Conservation (phyloP, 2,113 vertebrate species). For the Blennius ocellaris region DNA sequence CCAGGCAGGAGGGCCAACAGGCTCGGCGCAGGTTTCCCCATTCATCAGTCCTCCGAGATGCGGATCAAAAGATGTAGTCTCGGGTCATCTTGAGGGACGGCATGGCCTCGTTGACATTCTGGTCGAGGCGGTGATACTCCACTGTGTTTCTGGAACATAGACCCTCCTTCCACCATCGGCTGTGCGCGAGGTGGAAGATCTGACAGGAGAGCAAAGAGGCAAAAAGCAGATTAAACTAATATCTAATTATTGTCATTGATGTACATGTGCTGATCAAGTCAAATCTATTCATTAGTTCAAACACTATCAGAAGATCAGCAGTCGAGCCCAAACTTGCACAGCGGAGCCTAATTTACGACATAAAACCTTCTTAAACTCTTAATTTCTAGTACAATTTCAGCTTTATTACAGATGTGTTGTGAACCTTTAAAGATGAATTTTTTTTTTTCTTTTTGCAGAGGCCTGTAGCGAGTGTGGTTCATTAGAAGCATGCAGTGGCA, state of each 20-base stretch:
- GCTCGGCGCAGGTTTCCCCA: conserved; percentile 23
- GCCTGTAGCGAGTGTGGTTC: too few species aligned
- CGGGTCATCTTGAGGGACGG: conserved; percentile 96
- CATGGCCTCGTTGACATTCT: conserved; percentile 97
- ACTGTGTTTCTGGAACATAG: conserved; percentile 91
- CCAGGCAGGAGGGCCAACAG: conserved; percentile 12
- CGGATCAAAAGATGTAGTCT: conserved; percentile 92
- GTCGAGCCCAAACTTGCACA: conserved; percentile 7
- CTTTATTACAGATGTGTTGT: too few species aligned
- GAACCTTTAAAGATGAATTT: too few species aligned
- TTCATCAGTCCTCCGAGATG: not conserved
- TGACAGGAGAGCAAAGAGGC: conserved; percentile 47
- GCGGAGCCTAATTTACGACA: not conserved
- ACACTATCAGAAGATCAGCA: conserved; percentile 15
- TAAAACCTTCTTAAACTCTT: too few species aligned
- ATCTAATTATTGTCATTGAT: conserved; percentile 16
- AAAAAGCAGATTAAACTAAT: not conserved
- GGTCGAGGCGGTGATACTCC: conserved; percentile 94
- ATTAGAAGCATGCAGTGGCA: too few species aligned
- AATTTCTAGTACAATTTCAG: too few species aligned
- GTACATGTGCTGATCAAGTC: conserved; percentile 20
- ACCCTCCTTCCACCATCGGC: conserved; percentile 92
- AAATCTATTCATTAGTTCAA: conserved; percentile 1
- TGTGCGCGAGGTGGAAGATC: conserved; percentile 93
- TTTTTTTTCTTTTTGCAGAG: too few species aligned